Evolutionary conservation across 2,113 vertebrate genomes (phyloP).

Genomic region (Xiphias gladius): DNA sequence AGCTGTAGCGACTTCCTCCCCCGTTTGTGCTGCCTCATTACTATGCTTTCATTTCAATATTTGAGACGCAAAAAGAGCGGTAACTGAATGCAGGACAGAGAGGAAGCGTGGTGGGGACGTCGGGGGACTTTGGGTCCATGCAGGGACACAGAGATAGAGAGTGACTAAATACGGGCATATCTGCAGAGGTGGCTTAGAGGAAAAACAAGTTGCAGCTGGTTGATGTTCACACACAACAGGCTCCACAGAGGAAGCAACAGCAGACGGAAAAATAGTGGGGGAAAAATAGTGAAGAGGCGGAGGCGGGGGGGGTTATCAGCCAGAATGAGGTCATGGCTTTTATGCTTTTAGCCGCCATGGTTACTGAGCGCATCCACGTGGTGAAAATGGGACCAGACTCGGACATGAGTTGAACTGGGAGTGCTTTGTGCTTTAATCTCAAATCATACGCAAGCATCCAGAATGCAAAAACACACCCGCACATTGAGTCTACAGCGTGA

Average conservation of each 20-base stretch:
- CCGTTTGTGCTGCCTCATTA: background rate
- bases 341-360: constrained; percentile 62
- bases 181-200: constrained; percentile 57
- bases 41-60: constrained; percentile 8
- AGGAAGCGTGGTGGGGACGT: constrained; percentile 26
- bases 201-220: constrained; percentile 80
- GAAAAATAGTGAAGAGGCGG: constrained; percentile 38
- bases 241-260: constrained; percentile 72
- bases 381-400: constrained; percentile 11
- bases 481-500: background rate
- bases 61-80: constrained; percentile 18
- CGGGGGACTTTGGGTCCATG: constrained; percentile 31
- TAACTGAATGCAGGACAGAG: constrained; percentile 20
- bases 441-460: background rate
- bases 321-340: constrained; percentile 74
- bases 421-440: background rate
- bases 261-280: constrained; percentile 60
- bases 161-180: constrained; percentile 75
- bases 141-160: constrained; percentile 28
- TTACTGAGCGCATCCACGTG: constrained; percentile 37
- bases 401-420: constrained; percentile 3
- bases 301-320: constrained; percentile 10
- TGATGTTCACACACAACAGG: constrained; percentile 65
- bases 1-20: background rate
- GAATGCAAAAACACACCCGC: background rate